phyloP scores from a whole-genome alignment of 2,797 vertebrate species.

The Holocentrus rufus region DNA sequence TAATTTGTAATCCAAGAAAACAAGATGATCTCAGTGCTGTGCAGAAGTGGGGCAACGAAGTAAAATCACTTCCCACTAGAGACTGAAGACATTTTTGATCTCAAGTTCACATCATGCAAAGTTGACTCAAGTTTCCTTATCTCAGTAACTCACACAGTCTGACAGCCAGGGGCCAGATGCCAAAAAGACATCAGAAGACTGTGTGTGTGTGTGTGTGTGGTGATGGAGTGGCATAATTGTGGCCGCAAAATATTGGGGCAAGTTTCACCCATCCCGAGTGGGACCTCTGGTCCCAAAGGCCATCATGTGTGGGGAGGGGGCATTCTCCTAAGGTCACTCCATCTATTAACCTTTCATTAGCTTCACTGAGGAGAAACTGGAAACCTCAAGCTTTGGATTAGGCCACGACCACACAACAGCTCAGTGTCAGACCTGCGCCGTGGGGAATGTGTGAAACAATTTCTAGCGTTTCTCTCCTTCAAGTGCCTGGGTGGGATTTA shows the following conservation, averaged over 20 bases:
- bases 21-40: conserved; percentile 12
- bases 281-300: conserved; percentile 33
- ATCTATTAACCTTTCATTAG: conserved; percentile 70
- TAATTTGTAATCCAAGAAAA: conserved; percentile 32
- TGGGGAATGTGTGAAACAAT: conserved; percentile 17
- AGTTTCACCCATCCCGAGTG: conserved; percentile 44
- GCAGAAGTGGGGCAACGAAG: neutral
- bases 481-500: neutral
- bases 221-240: neutral
- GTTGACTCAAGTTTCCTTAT: conserved; percentile 10
- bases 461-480: conserved; percentile 18
- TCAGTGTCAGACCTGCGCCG: conserved; percentile 33
- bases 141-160: conserved; percentile 10
- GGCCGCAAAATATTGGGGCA: conserved; percentile 11
- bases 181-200: conserved; percentile 36
- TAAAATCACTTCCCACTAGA: conserved; percentile 3
- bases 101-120: conserved; percentile 29
- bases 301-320: conserved; percentile 7
- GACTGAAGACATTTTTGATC: conserved; percentile 27
- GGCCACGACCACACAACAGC: conserved; percentile 21
- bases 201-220: conserved; percentile 2
- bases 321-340: conserved; percentile 66
- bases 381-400: conserved; percentile 55
- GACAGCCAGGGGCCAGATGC: conserved; percentile 13
- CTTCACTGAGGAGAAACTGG: conserved; percentile 65